A percentile compares a stretch with the other conserved stretches of the same genome.
phyloP scores from a whole-genome alignment of 2,888 invertebrate genomes.

The Drosophila borborema region DNA sequence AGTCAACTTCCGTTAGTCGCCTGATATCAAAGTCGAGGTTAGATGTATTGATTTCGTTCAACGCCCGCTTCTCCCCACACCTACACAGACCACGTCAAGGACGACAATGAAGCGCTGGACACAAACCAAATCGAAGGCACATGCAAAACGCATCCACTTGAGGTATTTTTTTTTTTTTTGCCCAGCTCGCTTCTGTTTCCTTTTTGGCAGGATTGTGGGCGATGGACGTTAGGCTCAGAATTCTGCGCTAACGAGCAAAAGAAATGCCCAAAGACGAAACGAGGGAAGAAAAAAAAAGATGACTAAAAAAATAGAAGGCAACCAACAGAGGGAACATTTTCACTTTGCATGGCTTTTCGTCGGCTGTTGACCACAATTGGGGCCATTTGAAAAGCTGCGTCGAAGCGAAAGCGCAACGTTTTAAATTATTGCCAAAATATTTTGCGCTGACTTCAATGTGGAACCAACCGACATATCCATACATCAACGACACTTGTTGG shows the following conservation, averaged over 20 bases:
- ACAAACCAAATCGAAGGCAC: constrained; percentile 60
- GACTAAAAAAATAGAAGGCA: neutral
- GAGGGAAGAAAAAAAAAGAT: neutral
- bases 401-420: constrained; percentile 21
- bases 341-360: constrained; percentile 40
- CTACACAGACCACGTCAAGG: constrained; percentile 47
- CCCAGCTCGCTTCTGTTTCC: constrained; percentile 3
- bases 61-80: neutral
- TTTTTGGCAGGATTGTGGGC: neutral
- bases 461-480: constrained; percentile 52
- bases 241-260: constrained; percentile 49
- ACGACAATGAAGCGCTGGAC: constrained; percentile 53
- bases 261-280: constrained; percentile 9
- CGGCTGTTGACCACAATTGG: constrained; percentile 49
- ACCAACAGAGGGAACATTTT: constrained; percentile 18
- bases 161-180: constrained; percentile 18
- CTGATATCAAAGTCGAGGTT: constrained; percentile 26
- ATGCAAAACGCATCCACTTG: constrained; percentile 72
- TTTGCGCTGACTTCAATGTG: constrained; percentile 48
- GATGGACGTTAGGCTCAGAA: neutral
- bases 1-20: constrained; percentile 63
- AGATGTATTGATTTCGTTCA: constrained; percentile 66
- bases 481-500: constrained; percentile 61
- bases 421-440: constrained; percentile 67
- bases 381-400: constrained; percentile 24